These are phyloP conservation scores for Orgyia antiqua DNA, from an alignment of 2,888 invertebrate species.

Conservation along the genomic window DNA sequence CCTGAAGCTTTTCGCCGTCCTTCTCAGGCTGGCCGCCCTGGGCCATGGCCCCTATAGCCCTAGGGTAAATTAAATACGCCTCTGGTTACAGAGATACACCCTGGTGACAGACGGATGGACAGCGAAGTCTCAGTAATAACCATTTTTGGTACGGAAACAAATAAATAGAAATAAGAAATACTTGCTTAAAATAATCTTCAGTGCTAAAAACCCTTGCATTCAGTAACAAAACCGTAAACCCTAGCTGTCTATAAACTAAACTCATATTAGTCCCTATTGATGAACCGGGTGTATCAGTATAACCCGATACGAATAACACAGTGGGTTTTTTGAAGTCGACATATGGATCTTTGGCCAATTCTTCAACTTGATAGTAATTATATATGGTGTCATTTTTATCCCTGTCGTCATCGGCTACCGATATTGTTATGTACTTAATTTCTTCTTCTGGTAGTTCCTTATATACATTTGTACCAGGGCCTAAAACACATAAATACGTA, in stretches of 20 bases:
- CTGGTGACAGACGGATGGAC: too few species aligned
- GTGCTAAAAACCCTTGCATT: conserved; percentile 47
- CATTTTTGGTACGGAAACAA: too few species aligned
- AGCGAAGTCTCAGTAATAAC: too few species aligned
- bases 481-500: too few species aligned
- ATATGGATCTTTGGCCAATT: conserved; percentile 32
- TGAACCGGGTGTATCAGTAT: conserved; percentile 42
- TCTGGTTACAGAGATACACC: too few species aligned
- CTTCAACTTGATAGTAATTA: conserved; percentile 43
- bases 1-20: too few species aligned
- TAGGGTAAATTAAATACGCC: too few species aligned
- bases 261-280: conserved; percentile 28
- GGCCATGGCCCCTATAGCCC: too few species aligned
- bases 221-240: conserved; percentile 45
- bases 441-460: conserved; percentile 40
- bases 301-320: conserved; percentile 49
- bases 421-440: conserved; percentile 37
- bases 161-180: too few species aligned
- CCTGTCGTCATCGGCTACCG: conserved; percentile 29
- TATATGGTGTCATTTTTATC: conserved; percentile 29
- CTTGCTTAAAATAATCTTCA: conserved; percentile 51
- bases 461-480: conserved; percentile 44
- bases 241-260: conserved; percentile 34
- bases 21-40: too few species aligned
- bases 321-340: conserved; percentile 45